A percentile compares a stretch with the other conserved stretches of the same genome.
These are phyloP conservation scores for Drosophila meridiana DNA, from an alignment of 2,888 invertebrate species.

Conservation along the genomic window DNA sequence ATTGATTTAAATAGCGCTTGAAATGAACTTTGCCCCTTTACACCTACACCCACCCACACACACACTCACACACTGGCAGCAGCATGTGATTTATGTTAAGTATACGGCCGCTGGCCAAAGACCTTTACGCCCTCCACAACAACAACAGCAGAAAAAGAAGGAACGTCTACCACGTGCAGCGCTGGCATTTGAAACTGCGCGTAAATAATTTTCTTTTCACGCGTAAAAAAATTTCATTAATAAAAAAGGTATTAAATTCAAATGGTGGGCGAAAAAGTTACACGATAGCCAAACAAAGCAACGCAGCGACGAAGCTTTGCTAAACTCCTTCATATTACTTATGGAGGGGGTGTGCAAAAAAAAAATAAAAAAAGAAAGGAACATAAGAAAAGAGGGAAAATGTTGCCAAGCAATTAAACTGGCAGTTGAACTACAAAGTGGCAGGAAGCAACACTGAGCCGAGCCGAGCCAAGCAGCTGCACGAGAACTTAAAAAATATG, in stretches of 20 bases:
- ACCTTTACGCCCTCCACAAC: constrained; percentile 12
- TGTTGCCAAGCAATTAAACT: constrained; percentile 51
- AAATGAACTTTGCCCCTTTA: constrained; percentile 35
- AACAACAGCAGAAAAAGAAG: constrained; percentile 18
- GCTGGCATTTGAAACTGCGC: constrained; percentile 34
- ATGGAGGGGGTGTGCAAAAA: constrained; percentile 15
- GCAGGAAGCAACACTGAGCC: constrained; percentile 25
- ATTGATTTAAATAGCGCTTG: constrained; percentile 75
- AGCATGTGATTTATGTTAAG: constrained; percentile 50
- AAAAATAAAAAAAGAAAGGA: not conserved
- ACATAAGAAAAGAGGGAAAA: not conserved
- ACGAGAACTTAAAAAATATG: constrained; percentile 23
- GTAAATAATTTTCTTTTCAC: constrained; percentile 54
- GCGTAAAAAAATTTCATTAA: constrained; percentile 68
- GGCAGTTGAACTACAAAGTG: constrained; percentile 27
- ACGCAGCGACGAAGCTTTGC: constrained; percentile 1
- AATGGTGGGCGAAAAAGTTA: constrained; percentile 23
- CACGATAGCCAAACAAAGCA: constrained; percentile 18
- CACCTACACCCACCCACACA: constrained; percentile 7
- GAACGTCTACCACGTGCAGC: constrained; percentile 20
- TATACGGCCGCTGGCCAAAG: constrained; percentile 41
- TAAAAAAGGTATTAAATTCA: constrained; percentile 59
- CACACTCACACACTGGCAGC: not conserved
- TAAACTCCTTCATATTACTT: constrained; percentile 21
- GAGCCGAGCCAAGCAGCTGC: constrained; percentile 14